These are phyloP conservation scores for Morinoia aosen DNA, from an alignment of 2,888 invertebrate species.

Conservation along the genomic window DNA sequence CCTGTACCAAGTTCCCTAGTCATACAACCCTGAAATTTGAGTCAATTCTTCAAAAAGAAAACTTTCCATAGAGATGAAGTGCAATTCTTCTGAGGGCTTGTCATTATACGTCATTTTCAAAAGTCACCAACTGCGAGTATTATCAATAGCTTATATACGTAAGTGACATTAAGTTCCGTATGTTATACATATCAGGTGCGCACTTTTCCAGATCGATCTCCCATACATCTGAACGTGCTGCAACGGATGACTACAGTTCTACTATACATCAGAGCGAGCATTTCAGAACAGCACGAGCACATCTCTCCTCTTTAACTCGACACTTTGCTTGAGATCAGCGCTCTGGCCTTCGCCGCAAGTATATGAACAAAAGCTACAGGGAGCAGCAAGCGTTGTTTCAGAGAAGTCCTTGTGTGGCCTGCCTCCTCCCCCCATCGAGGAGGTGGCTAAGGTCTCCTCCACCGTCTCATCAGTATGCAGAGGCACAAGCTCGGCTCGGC, in stretches of 20 bases:
- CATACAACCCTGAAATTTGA: neutral
- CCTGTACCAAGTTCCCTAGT: neutral
- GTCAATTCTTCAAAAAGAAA: neutral
- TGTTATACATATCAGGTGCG: neutral
- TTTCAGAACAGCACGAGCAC: neutral
- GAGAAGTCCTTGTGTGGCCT: neutral
- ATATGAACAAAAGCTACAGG: slow-evolving; percentile 9
- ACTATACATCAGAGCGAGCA: neutral
- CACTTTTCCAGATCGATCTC: neutral
- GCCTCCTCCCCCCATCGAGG: neutral
- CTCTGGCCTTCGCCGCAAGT: neutral
- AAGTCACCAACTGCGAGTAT: neutral
- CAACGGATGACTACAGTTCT: neutral
- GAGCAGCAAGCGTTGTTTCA: slow-evolving; percentile 9
- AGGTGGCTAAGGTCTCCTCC: slow-evolving; percentile 12
- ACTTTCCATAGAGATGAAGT: neutral
- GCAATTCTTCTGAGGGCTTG: neutral
- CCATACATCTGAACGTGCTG: neutral
- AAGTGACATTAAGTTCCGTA: neutral
- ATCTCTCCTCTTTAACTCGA: neutral
- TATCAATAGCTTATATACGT: neutral
- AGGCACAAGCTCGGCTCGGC: slow-evolving; percentile 44
- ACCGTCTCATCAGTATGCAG: slow-evolving; percentile 44
- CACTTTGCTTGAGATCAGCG: neutral
- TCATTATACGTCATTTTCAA: neutral